Conservation (phyloP, 1,140 invertebrate species). For the Heliconius congener region DNA sequence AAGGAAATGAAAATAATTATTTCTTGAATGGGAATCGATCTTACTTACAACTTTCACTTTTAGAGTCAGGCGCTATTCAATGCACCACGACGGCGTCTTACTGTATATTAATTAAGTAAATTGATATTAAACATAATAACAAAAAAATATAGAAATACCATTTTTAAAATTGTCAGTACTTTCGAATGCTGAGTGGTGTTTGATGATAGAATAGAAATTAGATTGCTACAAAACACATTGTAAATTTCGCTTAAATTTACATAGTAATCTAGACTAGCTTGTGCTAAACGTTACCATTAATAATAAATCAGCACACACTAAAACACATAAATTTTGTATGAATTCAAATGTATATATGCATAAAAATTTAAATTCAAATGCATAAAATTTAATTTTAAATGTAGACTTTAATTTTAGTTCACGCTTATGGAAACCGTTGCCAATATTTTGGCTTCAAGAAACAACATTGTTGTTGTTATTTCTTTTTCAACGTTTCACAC, state of each 20-base stretch:
- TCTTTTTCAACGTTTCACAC: no score
- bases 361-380: neutral
- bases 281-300: conserved; percentile 4
- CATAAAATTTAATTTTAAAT: neutral
- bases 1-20: neutral
- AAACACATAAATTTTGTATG: conserved; percentile 15
- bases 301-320: conserved; percentile 9
- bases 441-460: neutral
- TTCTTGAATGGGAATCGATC: neutral
- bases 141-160: neutral
- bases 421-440: neutral
- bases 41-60: neutral
- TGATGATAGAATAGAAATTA: conserved; percentile 1
- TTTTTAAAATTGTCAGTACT: neutral
- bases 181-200: neutral
- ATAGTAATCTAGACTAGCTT: conserved; percentile 8
- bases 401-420: neutral
- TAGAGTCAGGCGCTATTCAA: neutral
- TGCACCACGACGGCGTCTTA: no score
- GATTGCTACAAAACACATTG: neutral
- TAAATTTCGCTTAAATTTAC: conserved; percentile 4
- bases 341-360: neutral
- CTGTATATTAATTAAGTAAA: no score
- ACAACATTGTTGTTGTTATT: neutral
- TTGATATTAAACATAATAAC: neutral